Percentiles rank a stretch among this genome's conserved stretches.
These are phyloP conservation scores for Halictus quadricinctus DNA, from an alignment of 2,888 invertebrate species.

Conservation along the genomic window DNA sequence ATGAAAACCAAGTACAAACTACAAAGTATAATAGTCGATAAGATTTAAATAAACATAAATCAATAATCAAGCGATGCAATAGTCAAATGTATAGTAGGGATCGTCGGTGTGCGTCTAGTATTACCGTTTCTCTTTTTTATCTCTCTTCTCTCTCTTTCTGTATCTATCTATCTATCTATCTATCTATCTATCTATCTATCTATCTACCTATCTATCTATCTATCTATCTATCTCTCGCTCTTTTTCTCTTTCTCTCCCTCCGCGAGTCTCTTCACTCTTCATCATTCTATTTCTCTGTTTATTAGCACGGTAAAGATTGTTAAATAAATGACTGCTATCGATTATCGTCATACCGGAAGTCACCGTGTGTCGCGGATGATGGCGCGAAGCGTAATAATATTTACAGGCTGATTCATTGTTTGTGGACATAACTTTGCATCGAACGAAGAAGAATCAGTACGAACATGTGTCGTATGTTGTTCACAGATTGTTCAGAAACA, in stretches of 20 bases:
- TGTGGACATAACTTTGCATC: not conserved
- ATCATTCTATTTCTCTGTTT: conserved; percentile 16
- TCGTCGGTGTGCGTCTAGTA: conserved; percentile 62
- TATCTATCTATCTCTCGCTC: not conserved
- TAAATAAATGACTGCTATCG: conserved; percentile 27
- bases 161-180: not conserved
- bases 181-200: not conserved
- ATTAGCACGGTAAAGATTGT: conserved; percentile 24
- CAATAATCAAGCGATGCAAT: conserved; percentile 80
- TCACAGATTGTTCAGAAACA: not conserved
- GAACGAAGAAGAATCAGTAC: not conserved
- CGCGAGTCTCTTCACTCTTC: not conserved
- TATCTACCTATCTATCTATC: not conserved
- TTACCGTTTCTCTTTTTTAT: conserved; percentile 27
- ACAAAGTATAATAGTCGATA: conserved; percentile 82
- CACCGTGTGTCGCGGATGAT: conserved; percentile 29
- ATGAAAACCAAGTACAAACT: conserved; percentile 82
- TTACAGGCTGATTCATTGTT: not conserved
- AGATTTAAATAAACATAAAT: conserved; percentile 74
- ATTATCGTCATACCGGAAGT: conserved; percentile 23
- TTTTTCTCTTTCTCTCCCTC: not conserved
- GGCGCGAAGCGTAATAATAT: conserved; percentile 6
- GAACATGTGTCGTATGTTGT: not conserved
- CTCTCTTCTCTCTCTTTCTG: conserved; percentile 16
- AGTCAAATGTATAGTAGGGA: conserved; percentile 73